Conservation (phyloP, 2,113 vertebrate genomes). For the Calypte anna region DNA sequence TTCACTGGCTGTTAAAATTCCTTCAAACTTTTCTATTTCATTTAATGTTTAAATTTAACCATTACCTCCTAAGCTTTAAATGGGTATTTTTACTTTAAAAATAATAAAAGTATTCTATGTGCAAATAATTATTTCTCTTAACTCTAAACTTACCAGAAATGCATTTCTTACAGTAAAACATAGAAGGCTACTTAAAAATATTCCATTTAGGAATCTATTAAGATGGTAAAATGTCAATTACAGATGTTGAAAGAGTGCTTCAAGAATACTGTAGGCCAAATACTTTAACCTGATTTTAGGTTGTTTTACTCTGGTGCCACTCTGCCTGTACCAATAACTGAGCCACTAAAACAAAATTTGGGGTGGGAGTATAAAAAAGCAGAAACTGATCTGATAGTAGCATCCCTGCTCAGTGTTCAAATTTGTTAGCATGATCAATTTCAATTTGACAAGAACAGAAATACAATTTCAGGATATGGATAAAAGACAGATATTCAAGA, state of each 20-base stretch:
- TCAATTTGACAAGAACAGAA: background rate
- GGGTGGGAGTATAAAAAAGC: background rate
- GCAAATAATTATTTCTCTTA: background rate
- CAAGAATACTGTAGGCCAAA: background rate
- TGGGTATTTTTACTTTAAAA: background rate
- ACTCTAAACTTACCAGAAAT: background rate
- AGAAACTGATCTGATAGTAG: background rate
- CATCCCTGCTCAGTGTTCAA: background rate
- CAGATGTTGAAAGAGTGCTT: background rate
- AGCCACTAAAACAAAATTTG: background rate
- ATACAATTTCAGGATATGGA: background rate
- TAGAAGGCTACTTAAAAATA: background rate
- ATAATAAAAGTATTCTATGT: background rate
- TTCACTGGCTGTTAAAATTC: background rate
- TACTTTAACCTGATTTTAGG: background rate
- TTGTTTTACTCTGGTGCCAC: background rate
- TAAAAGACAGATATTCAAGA: background rate
- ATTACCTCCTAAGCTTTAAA: background rate
- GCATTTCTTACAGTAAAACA: background rate
- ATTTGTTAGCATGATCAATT: background rate
- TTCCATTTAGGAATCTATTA: background rate
- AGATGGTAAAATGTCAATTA: background rate
- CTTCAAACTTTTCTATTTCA: background rate
- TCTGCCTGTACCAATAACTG: background rate
- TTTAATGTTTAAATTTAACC: background rate